phyloP scores from a whole-genome alignment of 2,113 vertebrate species.

The Odontophorus gujanensis region DNA sequence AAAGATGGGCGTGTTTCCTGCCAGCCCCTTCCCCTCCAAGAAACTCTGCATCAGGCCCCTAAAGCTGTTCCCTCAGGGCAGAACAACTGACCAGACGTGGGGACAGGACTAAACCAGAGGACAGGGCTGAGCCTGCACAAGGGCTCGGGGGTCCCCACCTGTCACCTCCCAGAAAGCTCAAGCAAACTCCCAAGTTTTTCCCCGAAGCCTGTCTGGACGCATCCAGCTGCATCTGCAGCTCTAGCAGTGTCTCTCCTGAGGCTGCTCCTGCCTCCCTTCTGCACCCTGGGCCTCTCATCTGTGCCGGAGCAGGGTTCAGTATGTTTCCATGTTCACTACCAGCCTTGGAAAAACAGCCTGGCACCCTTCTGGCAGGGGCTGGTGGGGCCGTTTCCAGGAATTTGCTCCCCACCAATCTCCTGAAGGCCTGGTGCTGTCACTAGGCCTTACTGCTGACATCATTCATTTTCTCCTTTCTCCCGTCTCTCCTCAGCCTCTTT shows the following conservation, averaged over 20 bases:
- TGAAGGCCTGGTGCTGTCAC: background rate
- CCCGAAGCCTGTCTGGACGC: background rate
- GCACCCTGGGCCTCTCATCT: background rate
- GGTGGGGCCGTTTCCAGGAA: background rate
- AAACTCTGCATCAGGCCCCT: background rate
- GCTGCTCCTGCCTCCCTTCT: background rate
- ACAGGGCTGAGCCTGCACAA: background rate
- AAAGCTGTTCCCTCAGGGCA: background rate
- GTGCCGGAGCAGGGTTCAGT: background rate
- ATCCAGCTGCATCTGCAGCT: background rate
- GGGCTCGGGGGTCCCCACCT: background rate
- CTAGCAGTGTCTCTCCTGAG: background rate
- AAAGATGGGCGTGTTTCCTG: background rate
- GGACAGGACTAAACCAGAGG: background rate
- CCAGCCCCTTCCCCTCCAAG: background rate
- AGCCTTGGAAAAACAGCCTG: background rate
- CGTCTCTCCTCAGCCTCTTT: background rate
- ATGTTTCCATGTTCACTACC: background rate
- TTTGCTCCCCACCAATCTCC: accelerated
- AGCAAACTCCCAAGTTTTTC: background rate
- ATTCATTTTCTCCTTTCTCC: background rate
- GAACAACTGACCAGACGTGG: background rate
- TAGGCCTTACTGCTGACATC: background rate
- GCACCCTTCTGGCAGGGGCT: background rate
- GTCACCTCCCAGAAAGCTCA: background rate